Percentiles rank a stretch among this genome's conserved stretches.
These are phyloP conservation scores for Anguilla anguilla DNA, from an alignment of 2,797 vertebrate species.

Conservation along the genomic window DNA sequence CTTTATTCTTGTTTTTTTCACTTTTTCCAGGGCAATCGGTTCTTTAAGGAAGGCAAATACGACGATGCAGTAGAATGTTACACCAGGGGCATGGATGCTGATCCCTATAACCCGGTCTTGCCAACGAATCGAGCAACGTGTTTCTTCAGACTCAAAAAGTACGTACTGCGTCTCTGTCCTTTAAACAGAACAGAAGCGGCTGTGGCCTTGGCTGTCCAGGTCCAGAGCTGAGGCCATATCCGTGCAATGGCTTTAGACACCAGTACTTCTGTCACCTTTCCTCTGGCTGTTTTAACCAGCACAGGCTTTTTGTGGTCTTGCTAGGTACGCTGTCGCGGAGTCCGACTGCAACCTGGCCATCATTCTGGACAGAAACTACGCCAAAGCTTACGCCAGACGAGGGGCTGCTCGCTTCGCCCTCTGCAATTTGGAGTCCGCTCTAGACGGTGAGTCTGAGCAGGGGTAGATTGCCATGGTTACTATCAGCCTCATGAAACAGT, in stretches of 20 bases:
- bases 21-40: constrained; percentile 81
- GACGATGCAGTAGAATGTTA: constrained; percentile 91
- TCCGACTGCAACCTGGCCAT: constrained; percentile 94
- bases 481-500: background rate
- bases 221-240: background rate
- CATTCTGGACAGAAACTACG: constrained; percentile 82
- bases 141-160: constrained; percentile 92
- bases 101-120: constrained; percentile 87
- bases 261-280: background rate
- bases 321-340: constrained; percentile 90
- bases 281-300: background rate
- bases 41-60: constrained; percentile 89
- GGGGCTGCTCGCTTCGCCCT: constrained; percentile 83
- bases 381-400: constrained; percentile 85
- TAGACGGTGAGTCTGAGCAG: constrained; percentile 75
- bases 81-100: constrained; percentile 87
- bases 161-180: constrained; percentile 48
- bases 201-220: background rate
- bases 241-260: background rate
- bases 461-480: background rate
- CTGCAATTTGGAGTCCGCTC: constrained; percentile 81
- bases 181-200: background rate
- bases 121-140: constrained; percentile 91
- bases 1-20: constrained; percentile 9
- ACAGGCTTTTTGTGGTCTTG: constrained; percentile 10